Percentiles rank a stretch among this genome's conserved stretches.
These are phyloP conservation scores for Naja naja DNA, from an alignment of 2,113 vertebrate species.

Conservation along the genomic window DNA sequence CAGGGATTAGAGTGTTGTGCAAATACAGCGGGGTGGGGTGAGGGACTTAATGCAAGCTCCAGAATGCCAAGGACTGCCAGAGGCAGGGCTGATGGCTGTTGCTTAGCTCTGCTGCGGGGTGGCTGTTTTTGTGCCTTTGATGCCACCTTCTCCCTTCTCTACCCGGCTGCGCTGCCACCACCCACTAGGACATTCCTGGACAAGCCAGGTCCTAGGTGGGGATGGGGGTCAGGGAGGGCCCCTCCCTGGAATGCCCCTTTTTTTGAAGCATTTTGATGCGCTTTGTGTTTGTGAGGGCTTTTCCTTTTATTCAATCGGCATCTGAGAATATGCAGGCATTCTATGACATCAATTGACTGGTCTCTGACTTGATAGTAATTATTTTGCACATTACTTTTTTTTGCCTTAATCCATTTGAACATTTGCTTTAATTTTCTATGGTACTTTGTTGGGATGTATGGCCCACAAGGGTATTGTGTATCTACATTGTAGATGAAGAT, in stretches of 20 bases:
- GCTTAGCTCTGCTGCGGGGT: not conserved
- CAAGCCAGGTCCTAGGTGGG: not conserved
- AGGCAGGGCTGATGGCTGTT: not conserved
- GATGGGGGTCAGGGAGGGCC: not conserved
- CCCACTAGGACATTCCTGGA: not conserved
- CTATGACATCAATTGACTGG: not conserved
- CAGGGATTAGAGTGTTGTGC: not conserved
- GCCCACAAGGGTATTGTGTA: not conserved
- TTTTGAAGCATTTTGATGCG: not conserved
- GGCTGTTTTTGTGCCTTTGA: not conserved
- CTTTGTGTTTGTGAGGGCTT: not conserved
- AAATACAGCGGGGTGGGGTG: not conserved
- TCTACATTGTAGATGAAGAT: too few species aligned
- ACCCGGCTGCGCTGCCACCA: not conserved
- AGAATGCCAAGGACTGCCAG: not conserved
- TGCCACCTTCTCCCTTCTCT: not conserved
- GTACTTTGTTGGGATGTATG: not conserved
- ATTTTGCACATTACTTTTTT: not conserved
- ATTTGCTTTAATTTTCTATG: not conserved
- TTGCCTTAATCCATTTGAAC: not conserved
- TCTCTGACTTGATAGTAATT: not conserved
- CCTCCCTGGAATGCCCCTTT: not conserved
- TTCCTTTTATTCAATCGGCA: not conserved
- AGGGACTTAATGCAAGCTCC: too few species aligned
- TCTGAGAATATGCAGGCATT: not conserved